phyloP scores from a whole-genome alignment of 1,140 invertebrate species.

The Eubasilissa regina region DNA sequence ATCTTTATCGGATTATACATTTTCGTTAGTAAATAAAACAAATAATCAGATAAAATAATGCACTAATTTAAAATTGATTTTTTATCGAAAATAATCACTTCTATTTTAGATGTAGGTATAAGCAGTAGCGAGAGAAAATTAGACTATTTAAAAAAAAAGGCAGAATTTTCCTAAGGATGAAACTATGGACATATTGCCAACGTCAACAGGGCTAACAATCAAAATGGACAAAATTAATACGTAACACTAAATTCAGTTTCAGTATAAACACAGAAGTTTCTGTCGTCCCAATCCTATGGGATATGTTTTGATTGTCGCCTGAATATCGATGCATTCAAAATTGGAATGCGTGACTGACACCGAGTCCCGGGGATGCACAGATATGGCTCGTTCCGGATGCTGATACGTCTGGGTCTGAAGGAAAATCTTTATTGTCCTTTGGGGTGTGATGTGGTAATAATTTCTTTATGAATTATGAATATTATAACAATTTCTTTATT shows the following conservation, averaged over 20 bases:
- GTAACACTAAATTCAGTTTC: neutral
- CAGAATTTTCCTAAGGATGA: neutral
- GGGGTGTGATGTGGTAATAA: no score
- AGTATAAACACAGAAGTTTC: conserved; percentile 16
- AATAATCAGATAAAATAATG: no score
- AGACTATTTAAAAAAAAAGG: neutral
- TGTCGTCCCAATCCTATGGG: neutral
- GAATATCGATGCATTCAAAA: conserved; percentile 47
- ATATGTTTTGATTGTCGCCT: conserved; percentile 42
- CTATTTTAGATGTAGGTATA: no score
- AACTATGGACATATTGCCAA: neutral
- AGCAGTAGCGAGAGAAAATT: neutral
- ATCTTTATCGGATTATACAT: no score
- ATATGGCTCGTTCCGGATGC: neutral
- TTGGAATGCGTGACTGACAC: conserved; percentile 30
- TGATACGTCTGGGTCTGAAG: neutral
- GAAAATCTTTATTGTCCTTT: no score
- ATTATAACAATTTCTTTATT: no score
- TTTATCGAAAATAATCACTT: no score
- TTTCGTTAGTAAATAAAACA: no score
- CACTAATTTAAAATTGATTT: no score
- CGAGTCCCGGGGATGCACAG: neutral
- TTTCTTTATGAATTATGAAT: no score
- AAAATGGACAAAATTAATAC: neutral
- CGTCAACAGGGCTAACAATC: neutral